These are phyloP conservation scores for Prietella phreatophila DNA, from an alignment of 2,113 vertebrate genomes.

Conservation along the genomic window DNA sequence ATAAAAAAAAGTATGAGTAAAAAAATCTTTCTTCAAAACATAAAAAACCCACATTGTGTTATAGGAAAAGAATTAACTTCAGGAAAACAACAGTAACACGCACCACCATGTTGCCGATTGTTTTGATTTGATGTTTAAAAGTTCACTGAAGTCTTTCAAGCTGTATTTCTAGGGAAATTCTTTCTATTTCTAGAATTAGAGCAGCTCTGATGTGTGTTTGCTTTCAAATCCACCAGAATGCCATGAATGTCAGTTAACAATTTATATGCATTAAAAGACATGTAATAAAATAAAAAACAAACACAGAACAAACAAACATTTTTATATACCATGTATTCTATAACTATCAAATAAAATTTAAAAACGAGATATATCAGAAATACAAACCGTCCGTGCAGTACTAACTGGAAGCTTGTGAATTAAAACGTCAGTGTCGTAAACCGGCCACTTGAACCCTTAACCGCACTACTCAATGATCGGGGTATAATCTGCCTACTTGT, in stretches of 20 bases:
- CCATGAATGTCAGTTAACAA: not conserved
- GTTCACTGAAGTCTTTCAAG: not conserved
- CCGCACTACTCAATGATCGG: not conserved
- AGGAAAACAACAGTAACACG: no score
- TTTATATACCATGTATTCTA: not conserved
- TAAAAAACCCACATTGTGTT: no score
- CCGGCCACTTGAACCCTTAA: not conserved
- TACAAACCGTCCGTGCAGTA: not conserved
- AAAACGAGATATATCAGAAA: not conserved
- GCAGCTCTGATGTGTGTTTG: not conserved
- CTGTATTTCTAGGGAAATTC: not conserved
- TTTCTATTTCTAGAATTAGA: not conserved
- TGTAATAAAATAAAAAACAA: not conserved
- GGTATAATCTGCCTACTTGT: not conserved
- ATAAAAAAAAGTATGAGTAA: not conserved
- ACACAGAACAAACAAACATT: not conserved
- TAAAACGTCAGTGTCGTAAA: not conserved
- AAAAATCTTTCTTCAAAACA: not conserved
- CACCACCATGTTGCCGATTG: not conserved
- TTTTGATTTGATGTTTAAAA: not conserved
- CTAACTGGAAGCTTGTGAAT: not conserved
- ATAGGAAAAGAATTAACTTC: not conserved
- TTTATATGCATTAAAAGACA: not conserved
- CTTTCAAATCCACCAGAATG: not conserved
- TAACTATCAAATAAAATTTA: not conserved